Percentiles rank a stretch among this genome's conserved stretches.
These are phyloP conservation scores for Microcebus tavaratra DNA, from an alignment of 2,113 vertebrate genomes.

Conservation along the genomic window DNA sequence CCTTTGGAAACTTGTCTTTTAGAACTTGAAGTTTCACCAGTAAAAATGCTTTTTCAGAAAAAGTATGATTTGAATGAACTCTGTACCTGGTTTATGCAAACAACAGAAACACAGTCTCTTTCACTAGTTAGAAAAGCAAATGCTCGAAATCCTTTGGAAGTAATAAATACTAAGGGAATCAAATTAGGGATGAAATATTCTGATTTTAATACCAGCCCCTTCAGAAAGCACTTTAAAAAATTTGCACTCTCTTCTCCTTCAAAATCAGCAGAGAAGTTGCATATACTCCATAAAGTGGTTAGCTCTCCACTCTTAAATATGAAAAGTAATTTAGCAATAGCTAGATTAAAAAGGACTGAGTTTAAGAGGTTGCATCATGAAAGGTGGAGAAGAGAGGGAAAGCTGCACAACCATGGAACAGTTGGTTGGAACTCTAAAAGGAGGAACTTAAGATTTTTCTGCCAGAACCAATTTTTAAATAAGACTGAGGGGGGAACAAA, in stretches of 20 bases:
- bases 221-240: constrained; percentile 96
- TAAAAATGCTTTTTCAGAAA: constrained; percentile 94
- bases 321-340: constrained; percentile 86
- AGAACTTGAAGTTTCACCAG: constrained; percentile 88
- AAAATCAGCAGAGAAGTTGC: constrained; percentile 89
- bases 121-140: constrained; percentile 94
- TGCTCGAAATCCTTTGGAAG: constrained; percentile 91
- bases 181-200: constrained; percentile 85
- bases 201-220: constrained; percentile 88
- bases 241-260: constrained; percentile 95
- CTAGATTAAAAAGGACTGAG: constrained; percentile 84
- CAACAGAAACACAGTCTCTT: constrained; percentile 97
- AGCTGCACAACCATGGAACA: constrained; percentile 69
- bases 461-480: constrained; percentile 82
- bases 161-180: constrained; percentile 88
- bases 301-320: constrained; percentile 82
- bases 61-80: constrained; percentile 94
- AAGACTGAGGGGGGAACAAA: constrained; percentile 54
- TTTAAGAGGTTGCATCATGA: constrained; percentile 82
- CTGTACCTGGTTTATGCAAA: constrained; percentile 98
- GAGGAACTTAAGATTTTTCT: constrained; percentile 83
- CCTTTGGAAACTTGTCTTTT: constrained; percentile 85
- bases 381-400: constrained; percentile 81
- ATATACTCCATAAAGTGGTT: constrained; percentile 85
- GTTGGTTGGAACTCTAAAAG: constrained; percentile 83